A percentile compares a stretch with the other conserved stretches of the same genome.
These are phyloP conservation scores for Crematogaster levior DNA, from an alignment of 2,888 invertebrate species.

Conservation along the genomic window DNA sequence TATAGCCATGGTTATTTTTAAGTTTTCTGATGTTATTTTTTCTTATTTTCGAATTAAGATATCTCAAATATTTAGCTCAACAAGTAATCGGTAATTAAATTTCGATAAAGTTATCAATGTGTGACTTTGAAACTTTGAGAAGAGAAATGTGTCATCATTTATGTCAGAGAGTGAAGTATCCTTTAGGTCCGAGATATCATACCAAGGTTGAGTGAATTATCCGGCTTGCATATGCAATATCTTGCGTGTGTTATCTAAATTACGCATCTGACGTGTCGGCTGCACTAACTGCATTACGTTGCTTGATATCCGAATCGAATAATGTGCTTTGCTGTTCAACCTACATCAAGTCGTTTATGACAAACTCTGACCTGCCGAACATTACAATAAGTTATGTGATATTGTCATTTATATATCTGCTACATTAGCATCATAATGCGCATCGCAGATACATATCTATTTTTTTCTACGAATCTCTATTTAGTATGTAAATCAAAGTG, in stretches of 20 bases:
- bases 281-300: constrained; percentile 45
- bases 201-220: constrained; percentile 52
- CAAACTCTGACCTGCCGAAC: constrained; percentile 42
- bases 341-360: constrained; percentile 41
- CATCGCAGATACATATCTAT: neutral
- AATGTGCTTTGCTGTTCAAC: constrained; percentile 29
- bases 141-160: constrained; percentile 29
- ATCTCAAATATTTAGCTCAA: neutral
- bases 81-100: neutral
- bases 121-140: neutral
- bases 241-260: constrained; percentile 51
- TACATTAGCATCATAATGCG: neutral
- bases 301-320: constrained; percentile 49
- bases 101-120: neutral
- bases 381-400: constrained; percentile 7
- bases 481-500: neutral
- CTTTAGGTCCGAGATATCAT: constrained; percentile 39
- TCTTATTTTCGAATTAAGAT: neutral
- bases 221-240: constrained; percentile 46
- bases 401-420: constrained; percentile 10
- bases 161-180: constrained; percentile 39
- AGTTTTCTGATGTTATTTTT: neutral
- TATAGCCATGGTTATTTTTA: neutral
- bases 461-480: neutral
- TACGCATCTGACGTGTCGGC: constrained; percentile 51